phyloP scores from a whole-genome alignment of 2,113 vertebrate genomes.

The Murina feae region DNA sequence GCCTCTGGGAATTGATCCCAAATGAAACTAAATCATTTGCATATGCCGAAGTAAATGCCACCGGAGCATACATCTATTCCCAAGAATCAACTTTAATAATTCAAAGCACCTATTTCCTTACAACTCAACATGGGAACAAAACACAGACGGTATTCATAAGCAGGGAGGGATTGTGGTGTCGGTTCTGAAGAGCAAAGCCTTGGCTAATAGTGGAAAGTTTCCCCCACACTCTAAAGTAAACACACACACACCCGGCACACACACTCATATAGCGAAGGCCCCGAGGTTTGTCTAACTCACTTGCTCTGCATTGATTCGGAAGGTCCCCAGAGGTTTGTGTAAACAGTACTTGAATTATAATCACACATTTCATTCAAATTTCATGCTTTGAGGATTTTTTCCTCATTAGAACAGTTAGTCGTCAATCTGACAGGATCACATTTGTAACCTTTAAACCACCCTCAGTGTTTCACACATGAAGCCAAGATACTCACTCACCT shows the following conservation, averaged over 20 bases:
- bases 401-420: conserved; percentile 86
- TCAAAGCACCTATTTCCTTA: conserved; percentile 83
- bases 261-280: conserved; percentile 33
- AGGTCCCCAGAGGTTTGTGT: conserved; percentile 81
- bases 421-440: conserved; percentile 83
- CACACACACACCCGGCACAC: not conserved
- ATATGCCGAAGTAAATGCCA: conserved; percentile 86
- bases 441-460: conserved; percentile 80
- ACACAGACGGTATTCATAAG: conserved; percentile 73
- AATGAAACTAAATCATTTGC: conserved; percentile 90
- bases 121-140: conserved; percentile 64
- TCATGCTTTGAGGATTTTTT: conserved; percentile 88
- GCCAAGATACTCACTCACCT: conserved; percentile 41
- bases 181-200: conserved; percentile 44
- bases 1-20: conserved; percentile 88
- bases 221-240: conserved; percentile 34
- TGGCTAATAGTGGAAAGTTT: conserved; percentile 63
- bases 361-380: conserved; percentile 90
- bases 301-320: conserved; percentile 77
- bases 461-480: conserved; percentile 61
- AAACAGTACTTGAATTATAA: conserved; percentile 90
- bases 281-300: conserved; percentile 79
- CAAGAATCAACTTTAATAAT: conserved; percentile 86
- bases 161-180: conserved; percentile 41
- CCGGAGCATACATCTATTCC: conserved; percentile 79